A percentile compares a stretch with the other conserved stretches of the same genome.
Evolutionary conservation across 2,888 invertebrate species (phyloP).

Genomic region (Synanthedon vespiformis): DNA sequence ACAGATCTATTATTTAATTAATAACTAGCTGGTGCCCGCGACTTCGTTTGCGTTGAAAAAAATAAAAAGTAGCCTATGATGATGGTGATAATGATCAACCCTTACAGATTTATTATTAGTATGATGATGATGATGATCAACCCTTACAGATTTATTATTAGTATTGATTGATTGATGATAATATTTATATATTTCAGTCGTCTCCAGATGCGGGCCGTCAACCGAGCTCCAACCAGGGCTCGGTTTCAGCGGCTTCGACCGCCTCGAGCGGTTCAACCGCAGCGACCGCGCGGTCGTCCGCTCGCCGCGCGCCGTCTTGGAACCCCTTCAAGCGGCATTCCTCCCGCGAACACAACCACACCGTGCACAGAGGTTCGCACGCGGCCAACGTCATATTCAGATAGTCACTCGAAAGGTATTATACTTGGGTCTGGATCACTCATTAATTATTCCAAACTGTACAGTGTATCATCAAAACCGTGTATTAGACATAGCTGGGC

Average conservation of each 20-base stretch:
- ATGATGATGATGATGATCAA: too few relatives aligned
- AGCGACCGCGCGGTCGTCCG: slow-evolving; percentile 42
- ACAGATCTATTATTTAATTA: too few relatives aligned
- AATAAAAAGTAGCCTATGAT: too few relatives aligned
- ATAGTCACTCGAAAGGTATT: slow-evolving; percentile 24
- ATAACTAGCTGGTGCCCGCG: too few relatives aligned
- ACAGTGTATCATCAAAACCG: background rate
- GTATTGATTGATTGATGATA: too few relatives aligned
- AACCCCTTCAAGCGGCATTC: slow-evolving; percentile 79
- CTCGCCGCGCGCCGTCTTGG: slow-evolving; percentile 73
- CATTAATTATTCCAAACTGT: too few relatives aligned
- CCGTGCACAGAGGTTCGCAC: slow-evolving; percentile 54
- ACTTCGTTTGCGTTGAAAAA: too few relatives aligned
- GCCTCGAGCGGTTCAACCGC: slow-evolving; percentile 54
- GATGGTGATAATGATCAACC: too few relatives aligned
- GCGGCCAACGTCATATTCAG: slow-evolving; percentile 71
- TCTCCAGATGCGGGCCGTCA: slow-evolving; percentile 28
- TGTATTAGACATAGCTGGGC: slow-evolving; percentile 2
- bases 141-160: too few relatives aligned
- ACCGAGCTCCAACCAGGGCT: slow-evolving; percentile 53
- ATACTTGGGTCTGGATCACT: background rate
- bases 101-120: too few relatives aligned
- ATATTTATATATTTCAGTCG: slow-evolving; percentile 4
- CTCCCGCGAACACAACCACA: slow-evolving; percentile 67
- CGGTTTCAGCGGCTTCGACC: slow-evolving; percentile 59